Percentiles rank a stretch among this genome's conserved stretches.
Conservation (phyloP, 2,113 vertebrate genomes). For the Phasianus colchicus region DNA sequence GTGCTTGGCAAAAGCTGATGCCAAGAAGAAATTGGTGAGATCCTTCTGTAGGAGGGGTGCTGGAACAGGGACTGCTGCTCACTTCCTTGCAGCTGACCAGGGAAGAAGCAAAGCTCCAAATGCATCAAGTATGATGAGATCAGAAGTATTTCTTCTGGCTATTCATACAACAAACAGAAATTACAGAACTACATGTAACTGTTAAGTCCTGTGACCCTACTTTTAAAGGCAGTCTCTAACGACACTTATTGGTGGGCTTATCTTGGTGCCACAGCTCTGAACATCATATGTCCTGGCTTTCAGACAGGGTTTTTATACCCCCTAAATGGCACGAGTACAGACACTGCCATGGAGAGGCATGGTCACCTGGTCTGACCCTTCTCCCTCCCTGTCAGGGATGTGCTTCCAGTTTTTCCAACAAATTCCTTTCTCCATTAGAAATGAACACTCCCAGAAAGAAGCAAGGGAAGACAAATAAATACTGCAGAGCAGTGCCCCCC, state of each 20-base stretch:
- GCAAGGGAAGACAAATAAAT: background rate
- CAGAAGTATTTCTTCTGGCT: background rate
- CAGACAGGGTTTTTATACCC: background rate
- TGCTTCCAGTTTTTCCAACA: background rate
- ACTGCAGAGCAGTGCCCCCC: background rate
- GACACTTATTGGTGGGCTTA: background rate
- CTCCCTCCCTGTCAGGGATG: background rate
- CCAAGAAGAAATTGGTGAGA: background rate
- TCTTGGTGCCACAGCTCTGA: background rate
- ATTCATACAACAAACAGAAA: background rate
- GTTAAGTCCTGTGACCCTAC: background rate
- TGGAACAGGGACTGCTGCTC: background rate
- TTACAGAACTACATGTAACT: background rate
- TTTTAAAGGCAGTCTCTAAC: background rate
- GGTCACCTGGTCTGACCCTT: background rate
- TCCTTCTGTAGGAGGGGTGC: background rate
- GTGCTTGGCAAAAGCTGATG: background rate
- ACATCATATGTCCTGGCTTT: background rate
- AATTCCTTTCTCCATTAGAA: rapidly evolving
- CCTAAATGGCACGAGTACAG: background rate
- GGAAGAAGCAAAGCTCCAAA: background rate
- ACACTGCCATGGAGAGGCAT: background rate
- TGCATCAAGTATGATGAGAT: background rate
- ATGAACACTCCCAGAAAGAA: background rate
- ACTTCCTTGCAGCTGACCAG: background rate